Evolutionary conservation across 2,888 invertebrate genomes (phyloP), one percentile per base, ranked within the genome.

Genomic region (Sinelater perroti): DNA sequence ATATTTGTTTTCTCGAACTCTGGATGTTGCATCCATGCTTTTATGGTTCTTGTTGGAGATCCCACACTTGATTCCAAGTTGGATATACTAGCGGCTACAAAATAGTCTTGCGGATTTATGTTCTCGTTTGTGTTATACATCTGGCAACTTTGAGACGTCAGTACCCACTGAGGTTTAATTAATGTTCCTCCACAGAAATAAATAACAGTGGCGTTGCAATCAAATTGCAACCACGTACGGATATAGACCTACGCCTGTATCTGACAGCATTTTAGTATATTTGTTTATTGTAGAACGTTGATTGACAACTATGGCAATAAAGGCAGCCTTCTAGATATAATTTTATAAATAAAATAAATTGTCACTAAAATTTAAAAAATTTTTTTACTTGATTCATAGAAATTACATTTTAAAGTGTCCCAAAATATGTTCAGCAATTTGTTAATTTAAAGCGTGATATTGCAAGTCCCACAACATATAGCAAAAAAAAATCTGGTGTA

Each of bases 171-270:
- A 1, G 42, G 18, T n/a, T 36, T 11, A 24, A 61, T 55, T 10
- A 61, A n/a, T 2, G 51, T 47, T 2, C 51, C 61, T 4, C 50
- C 55, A 33, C 61, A 61, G 13, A 58, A 24, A 13, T n/a, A n/a
- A n/a, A n/a, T 51, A 20, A 45, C 31, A 7, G 13, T 28, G 5
- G 38, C 16, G n/a, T n/a, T n/a, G 14, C n/a, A 10, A 4, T 16
- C 3, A 13, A 13, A 14, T 10, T 5, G n/a, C 33, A 5, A 46
- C 33, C 46, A 46, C 21, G 8, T 33, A 46, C n/a, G 31, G 46
- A 17, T 28, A 30, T 24, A 26, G 6, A 24, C 38, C 38, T 2
- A 38, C 8, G n/a, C 38, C 38, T 2, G 2, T 3, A 11, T 10
- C 14, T 10, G 30, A 4, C 3, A n/a, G n/a, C n/a, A n/a, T n/a